These are phyloP conservation scores for Haplochromis vanheusdeni DNA, from an alignment of 2,113 vertebrate genomes.

Conservation along the genomic window DNA sequence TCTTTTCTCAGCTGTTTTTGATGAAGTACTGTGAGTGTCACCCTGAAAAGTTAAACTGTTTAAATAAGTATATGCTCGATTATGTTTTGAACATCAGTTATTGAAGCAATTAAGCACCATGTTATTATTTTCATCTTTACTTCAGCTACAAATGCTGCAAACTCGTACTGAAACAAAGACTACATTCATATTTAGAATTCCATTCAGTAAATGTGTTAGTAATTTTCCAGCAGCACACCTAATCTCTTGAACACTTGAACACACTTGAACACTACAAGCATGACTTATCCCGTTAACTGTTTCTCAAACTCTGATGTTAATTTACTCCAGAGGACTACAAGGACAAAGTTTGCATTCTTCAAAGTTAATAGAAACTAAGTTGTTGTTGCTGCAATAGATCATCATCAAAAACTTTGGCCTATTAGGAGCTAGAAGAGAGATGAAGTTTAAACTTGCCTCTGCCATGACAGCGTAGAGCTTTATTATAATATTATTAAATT, in stretches of 20 bases:
- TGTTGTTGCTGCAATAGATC: neutral
- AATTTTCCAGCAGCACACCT: neutral
- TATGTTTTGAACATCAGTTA: neutral
- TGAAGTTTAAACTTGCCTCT: accelerated
- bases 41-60: neutral
- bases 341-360: neutral
- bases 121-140: neutral
- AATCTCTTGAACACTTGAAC: neutral
- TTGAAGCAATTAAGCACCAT: neutral
- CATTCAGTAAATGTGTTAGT: neutral
- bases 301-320: neutral
- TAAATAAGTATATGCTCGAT: neutral
- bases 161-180: neutral
- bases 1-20: neutral
- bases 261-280: neutral
- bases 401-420: neutral
- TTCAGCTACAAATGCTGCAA: neutral
- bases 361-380: neutral
- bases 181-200: neutral
- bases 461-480: neutral
- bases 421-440: neutral
- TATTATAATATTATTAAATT: neutral
- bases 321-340: neutral
- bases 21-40: neutral
- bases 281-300: neutral